A percentile compares a stretch with the other conserved stretches of the same genome.
phyloP scores from a whole-genome alignment of 2,888 invertebrate species.

The Chrysomela aeneicollis region DNA sequence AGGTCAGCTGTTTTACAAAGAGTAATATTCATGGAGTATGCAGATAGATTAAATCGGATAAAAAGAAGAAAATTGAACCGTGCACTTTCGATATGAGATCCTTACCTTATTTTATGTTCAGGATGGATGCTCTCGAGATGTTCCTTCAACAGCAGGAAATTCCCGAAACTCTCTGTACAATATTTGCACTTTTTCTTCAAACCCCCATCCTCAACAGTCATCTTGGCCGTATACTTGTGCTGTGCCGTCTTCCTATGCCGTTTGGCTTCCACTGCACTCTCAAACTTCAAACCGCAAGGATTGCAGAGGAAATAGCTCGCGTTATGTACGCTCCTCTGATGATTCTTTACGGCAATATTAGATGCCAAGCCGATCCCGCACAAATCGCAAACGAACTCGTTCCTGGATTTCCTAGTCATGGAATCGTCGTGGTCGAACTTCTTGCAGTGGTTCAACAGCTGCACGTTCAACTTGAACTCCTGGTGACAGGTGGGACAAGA shows the following conservation, averaged over 20 bases:
- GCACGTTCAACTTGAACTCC: slow-evolving; percentile 78
- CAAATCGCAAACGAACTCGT: slow-evolving; percentile 67
- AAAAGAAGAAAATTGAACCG: neutral
- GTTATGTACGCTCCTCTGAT: slow-evolving; percentile 70
- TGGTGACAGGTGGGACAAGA: slow-evolving; percentile 73
- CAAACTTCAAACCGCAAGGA: slow-evolving; percentile 72
- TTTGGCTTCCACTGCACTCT: slow-evolving; percentile 68
- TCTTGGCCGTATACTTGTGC: slow-evolving; percentile 69
- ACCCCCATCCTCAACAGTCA: slow-evolving; percentile 56
- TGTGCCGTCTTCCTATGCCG: slow-evolving; percentile 71
- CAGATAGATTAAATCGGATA: too few relatives aligned
- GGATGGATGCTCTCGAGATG: slow-evolving; percentile 71
- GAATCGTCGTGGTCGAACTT: slow-evolving; percentile 58
- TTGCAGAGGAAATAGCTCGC: slow-evolving; percentile 72
- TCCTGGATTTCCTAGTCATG: slow-evolving; percentile 59
- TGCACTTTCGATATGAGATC: neutral
- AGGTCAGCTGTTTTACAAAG: too few relatives aligned
- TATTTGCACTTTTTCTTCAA: slow-evolving; percentile 68
- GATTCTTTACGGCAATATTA: slow-evolving; percentile 72
- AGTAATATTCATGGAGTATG: too few relatives aligned
- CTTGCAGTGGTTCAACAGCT: slow-evolving; percentile 71
- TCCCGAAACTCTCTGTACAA: slow-evolving; percentile 66
- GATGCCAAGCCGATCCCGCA: slow-evolving; percentile 64
- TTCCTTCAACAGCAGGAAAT: slow-evolving; percentile 67
- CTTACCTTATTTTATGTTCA: slow-evolving; percentile 70